Base-by-base conservation (phyloP, 2,888 invertebrate genomes). In the Antheraea yamamai region DNA sequence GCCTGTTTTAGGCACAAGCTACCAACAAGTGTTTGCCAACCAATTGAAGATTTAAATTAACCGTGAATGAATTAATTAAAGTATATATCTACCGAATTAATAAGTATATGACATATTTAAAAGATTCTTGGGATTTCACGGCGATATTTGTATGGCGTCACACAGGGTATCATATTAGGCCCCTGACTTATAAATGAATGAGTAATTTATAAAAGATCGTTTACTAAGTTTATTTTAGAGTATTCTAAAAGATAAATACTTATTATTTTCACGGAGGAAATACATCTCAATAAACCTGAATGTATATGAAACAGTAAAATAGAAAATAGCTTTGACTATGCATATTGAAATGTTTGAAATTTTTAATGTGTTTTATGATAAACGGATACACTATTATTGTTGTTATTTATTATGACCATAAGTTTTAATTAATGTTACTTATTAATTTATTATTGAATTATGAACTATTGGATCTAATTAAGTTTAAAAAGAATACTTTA, bases 11-110 rank as follows among this genome's bases (percentile, higher is more conserved):
- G 64, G 64, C 23, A 64, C 14, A 64, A 4, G 23, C 26, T 26
- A 26, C 23, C 8, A 26, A 23, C 10, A 12, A 64, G 18, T 64
- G 64, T 64, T 64, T 64, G 26, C 4, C 26, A 26, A 64, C 75
- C 79, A 78, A 79, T 81, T 74, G 55, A 74, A 70, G 72, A 51
- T 55, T 76, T 80, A 81, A 39, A 82, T 81, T 81, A 78, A 73
- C 79, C 80, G 77, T 74, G 76, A 75, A 76, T 75, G 75, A 79
- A 78, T 75, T 78, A 78, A 79, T 75, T 68, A 10, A 26, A 14
- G 26, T 64, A 64, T 26, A 64, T 26, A 64, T 23, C 10, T 14
- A 26, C 58, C n/a, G 20, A 20, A 58, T n/a, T 26, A 26, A 64
- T 64, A 23, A 18, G 64, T 64, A 26, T 64, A 14, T 16, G 10